Evolutionary conservation across 2,797 vertebrate genomes (phyloP).

Genomic region (Coranthus polyacanthus): DNA sequence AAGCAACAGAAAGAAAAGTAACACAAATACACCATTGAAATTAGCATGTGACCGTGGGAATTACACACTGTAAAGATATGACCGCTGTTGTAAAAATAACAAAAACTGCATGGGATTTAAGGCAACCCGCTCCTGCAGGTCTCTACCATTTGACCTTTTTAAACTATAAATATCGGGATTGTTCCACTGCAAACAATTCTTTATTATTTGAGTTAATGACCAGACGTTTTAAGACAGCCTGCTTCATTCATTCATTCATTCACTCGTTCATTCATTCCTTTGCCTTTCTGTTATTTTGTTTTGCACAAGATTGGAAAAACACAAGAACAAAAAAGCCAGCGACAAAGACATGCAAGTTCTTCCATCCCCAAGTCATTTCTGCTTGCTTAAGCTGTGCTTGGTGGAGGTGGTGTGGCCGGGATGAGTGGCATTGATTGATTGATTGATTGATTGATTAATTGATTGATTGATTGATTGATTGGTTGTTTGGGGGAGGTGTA

Average conservation of each 20-base stretch:
- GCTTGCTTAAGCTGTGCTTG: slow-evolving; percentile 80
- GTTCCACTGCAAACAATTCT: slow-evolving; percentile 79
- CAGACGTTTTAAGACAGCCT: slow-evolving; percentile 48
- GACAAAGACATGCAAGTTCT: slow-evolving; percentile 83
- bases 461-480: no score
- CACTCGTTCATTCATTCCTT: slow-evolving; percentile 6
- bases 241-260: slow-evolving; percentile 25
- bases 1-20: slow-evolving; percentile 49
- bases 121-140: slow-evolving; percentile 75
- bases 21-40: slow-evolving; percentile 72
- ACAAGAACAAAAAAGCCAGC: slow-evolving; percentile 79
- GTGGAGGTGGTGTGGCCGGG: slow-evolving; percentile 48
- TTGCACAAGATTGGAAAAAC: slow-evolving; percentile 66
- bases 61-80: slow-evolving; percentile 75
- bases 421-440: slow-evolving; percentile 38
- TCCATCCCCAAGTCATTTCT: slow-evolving; percentile 83
- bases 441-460: no score
- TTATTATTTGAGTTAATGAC: slow-evolving; percentile 66
- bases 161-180: slow-evolving; percentile 69
- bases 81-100: slow-evolving; percentile 61
- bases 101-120: slow-evolving; percentile 69
- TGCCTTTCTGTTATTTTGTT: slow-evolving; percentile 56
- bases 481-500: no score
- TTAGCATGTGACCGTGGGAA: slow-evolving; percentile 71
- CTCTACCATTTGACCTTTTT: no score